Evolutionary conservation across 35 echinoderm and acorn worm species (phyloP).

Genomic region (Apostichopus japonicus): DNA sequence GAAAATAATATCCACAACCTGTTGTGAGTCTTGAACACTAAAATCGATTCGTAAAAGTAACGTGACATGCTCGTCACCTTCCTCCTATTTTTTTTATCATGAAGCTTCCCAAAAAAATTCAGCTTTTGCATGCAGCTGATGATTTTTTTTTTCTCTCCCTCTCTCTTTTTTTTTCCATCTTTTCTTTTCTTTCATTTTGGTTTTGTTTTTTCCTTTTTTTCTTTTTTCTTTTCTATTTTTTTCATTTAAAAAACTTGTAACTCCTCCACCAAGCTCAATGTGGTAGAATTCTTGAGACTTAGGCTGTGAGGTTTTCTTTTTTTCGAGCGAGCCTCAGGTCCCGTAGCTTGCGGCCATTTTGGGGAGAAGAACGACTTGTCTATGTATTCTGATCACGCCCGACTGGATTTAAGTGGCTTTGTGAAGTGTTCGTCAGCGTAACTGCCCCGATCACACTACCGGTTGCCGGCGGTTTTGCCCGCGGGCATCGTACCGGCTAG

Average conservation of each 20-base stretch:
- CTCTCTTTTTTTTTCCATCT: neutral
- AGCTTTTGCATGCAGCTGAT: neutral
- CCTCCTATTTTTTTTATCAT: neutral
- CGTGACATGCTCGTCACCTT: neutral
- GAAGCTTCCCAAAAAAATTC: neutral
- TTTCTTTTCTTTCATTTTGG: neutral
- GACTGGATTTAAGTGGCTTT: constrained; percentile 41
- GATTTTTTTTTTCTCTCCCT: neutral
- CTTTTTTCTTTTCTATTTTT: neutral
- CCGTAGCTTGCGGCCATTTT: constrained; percentile 36
- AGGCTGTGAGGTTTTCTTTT: neutral
- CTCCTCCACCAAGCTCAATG: constrained; percentile 6
- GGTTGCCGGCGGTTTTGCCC: constrained; percentile 36
- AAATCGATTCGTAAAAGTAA: neutral
- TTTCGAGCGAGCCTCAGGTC: constrained; percentile 12
- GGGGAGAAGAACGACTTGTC: neutral
- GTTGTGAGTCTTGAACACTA: neutral
- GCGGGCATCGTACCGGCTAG: constrained; percentile 34
- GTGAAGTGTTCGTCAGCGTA: constrained; percentile 45
- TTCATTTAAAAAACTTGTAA: constrained; percentile 23
- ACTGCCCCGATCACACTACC: constrained; percentile 44
- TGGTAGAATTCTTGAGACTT: neutral
- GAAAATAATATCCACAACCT: neutral
- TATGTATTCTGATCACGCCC: constrained; percentile 50
- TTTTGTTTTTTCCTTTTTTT: too few relatives aligned